phyloP scores from a whole-genome alignment of 1,140 invertebrate genomes.

The Rhopalosiphum padi region DNA sequence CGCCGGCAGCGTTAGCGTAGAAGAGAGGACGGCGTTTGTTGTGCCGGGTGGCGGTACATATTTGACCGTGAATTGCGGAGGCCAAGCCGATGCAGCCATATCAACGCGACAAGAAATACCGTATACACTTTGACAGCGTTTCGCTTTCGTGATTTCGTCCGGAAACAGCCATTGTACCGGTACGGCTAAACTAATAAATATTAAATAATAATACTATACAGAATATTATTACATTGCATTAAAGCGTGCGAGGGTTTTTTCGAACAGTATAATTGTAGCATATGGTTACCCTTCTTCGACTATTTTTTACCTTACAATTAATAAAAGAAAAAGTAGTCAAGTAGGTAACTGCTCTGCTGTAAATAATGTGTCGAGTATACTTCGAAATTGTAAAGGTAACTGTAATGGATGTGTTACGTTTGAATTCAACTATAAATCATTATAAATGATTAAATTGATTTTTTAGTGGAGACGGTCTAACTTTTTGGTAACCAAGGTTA shows the following conservation, averaged over 20 bases:
- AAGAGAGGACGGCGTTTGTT: background rate
- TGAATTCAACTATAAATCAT: too few relatives aligned
- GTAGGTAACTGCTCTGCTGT: background rate
- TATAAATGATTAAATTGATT: too few relatives aligned
- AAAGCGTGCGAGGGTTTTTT: background rate
- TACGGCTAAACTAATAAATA: too few relatives aligned
- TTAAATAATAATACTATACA: background rate
- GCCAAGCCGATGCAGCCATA: slow-evolving; percentile 58
- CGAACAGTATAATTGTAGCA: background rate
- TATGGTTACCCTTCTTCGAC: background rate
- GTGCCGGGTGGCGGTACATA: slow-evolving; percentile 15
- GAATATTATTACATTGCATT: too few relatives aligned
- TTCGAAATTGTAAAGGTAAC: background rate
- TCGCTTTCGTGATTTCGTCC: background rate
- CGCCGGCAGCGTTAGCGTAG: background rate
- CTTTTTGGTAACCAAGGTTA: too few relatives aligned
- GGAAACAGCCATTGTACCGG: background rate
- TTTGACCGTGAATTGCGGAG: slow-evolving; percentile 57
- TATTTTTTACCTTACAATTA: background rate
- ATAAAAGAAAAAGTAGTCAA: background rate
- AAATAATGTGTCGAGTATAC: background rate
- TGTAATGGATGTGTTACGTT: too few relatives aligned
- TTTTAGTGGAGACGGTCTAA: too few relatives aligned
- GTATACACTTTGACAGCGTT: background rate
- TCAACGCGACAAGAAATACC: slow-evolving; percentile 43